These are phyloP conservation scores for Dorcus hopei DNA, from an alignment of 2,888 invertebrate species.

Conservation along the genomic window DNA sequence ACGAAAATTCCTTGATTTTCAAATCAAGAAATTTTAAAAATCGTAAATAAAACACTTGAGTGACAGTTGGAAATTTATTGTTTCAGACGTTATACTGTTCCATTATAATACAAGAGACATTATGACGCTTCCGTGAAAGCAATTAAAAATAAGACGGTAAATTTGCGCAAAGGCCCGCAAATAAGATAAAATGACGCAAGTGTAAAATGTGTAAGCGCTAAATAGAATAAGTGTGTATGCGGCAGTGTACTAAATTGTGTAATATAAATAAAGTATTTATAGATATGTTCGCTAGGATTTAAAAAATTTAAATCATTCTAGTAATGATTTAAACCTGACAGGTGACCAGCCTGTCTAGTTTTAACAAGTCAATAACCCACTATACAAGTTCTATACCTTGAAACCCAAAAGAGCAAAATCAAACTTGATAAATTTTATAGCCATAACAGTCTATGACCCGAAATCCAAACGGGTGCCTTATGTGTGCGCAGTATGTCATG, in stretches of 20 bases:
- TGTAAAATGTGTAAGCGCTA: slow-evolving; percentile 20
- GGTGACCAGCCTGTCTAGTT: slow-evolving; percentile 38
- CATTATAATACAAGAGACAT: too few species aligned
- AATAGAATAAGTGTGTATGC: slow-evolving; percentile 8
- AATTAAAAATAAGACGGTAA: slow-evolving; percentile 5
- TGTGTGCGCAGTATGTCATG: slow-evolving; percentile 6
- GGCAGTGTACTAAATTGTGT: slow-evolving; percentile 7
- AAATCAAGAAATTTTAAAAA: too few species aligned
- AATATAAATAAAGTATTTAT: neutral
- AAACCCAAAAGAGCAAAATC: slow-evolving; percentile 16
- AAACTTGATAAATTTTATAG: slow-evolving; percentile 16
- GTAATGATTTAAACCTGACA: slow-evolving; percentile 28
- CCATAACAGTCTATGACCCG: slow-evolving; percentile 1
- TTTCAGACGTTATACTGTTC: too few species aligned
- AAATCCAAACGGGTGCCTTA: slow-evolving; percentile 6
- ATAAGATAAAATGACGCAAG: slow-evolving; percentile 14
- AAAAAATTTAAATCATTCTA: slow-evolving; percentile 15
- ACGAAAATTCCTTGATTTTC: too few species aligned
- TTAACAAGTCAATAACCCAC: slow-evolving; percentile 34
- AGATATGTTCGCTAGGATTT: slow-evolving; percentile 20
- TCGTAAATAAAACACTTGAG: too few species aligned
- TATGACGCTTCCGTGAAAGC: too few species aligned
- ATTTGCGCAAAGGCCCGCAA: slow-evolving; percentile 16
- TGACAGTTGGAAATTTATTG: too few species aligned
- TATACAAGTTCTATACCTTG: slow-evolving; percentile 21